phyloP scores from a whole-genome alignment of 1,140 invertebrate genomes.

The Carposina sasakii region DNA sequence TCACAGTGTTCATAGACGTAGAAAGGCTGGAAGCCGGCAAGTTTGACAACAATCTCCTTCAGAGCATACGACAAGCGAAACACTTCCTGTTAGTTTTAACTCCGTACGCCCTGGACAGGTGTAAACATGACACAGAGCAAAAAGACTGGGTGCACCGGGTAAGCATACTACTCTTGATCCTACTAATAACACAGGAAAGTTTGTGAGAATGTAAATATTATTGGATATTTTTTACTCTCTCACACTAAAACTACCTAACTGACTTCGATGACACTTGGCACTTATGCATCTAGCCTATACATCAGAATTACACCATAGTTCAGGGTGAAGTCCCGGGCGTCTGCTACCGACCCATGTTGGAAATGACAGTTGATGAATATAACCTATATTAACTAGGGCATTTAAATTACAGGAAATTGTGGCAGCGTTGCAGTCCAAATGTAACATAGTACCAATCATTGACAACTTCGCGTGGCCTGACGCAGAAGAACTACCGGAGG shows the following conservation, averaged over 20 bases:
- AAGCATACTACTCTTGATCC: conserved; percentile 64
- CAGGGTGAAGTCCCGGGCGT: no score
- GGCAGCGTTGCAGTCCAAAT: conserved; percentile 94
- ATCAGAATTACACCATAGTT: no score
- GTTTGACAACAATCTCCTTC: conserved; percentile 97
- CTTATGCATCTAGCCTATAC: no score
- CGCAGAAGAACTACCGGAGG: conserved; percentile 93
- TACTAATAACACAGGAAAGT: no score
- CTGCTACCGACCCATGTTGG: no score
- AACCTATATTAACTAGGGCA: no score
- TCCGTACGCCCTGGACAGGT: conserved; percentile 94
- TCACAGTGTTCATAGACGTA: conserved; percentile 96
- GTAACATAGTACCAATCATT: conserved; percentile 99
- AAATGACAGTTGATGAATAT: no score
- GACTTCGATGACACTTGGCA: no score
- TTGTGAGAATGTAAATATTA: no score
- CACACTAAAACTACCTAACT: no score
- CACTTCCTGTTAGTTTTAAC: conserved; percentile 98
- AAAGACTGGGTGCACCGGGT: conserved; percentile 99
- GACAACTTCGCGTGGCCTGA: conserved; percentile 98
- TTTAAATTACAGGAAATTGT: conserved; percentile 94
- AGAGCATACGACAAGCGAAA: conserved; percentile 96
- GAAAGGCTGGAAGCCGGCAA: conserved; percentile 97
- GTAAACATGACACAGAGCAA: conserved; percentile 91
- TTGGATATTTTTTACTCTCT: no score